Percentiles rank a stretch among this genome's conserved stretches.
These are phyloP conservation scores for Columba livia DNA, from an alignment of 2,113 vertebrate species.

Conservation along the genomic window DNA sequence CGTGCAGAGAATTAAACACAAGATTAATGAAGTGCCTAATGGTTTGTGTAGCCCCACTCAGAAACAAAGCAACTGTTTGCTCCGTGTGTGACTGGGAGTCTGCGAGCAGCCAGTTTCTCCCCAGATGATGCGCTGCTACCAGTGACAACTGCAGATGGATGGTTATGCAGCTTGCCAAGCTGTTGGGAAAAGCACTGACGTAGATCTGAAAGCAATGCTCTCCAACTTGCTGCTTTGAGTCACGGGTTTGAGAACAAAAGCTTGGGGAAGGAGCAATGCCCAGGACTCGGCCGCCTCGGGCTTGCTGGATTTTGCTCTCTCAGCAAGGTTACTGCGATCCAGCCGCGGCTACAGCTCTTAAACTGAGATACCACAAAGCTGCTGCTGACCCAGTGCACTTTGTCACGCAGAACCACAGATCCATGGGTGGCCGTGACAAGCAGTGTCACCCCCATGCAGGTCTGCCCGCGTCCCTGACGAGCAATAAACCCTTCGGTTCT, in stretches of 20 bases:
- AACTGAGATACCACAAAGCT: not conserved
- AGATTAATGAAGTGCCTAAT: conserved; percentile 49
- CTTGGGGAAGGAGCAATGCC: not conserved
- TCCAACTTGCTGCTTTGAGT: not conserved
- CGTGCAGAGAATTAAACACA: conserved; percentile 1
- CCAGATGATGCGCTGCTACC: not conserved
- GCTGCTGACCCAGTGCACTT: not conserved
- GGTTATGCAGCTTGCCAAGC: not conserved
- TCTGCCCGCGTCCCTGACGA: accelerated
- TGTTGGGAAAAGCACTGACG: not conserved
- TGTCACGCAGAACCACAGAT: not conserved
- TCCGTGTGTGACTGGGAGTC: not conserved
- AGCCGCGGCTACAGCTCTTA: not conserved
- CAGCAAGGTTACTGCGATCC: not conserved
- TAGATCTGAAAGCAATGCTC: not conserved
- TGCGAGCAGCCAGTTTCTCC: not conserved
- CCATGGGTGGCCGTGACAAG: not conserved
- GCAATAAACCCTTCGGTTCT: not conserved
- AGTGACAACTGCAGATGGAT: conserved; percentile 8
- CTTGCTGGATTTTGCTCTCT: not conserved
- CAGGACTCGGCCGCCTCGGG: not conserved
- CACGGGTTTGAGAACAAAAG: not conserved
- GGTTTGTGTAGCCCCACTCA: conserved; percentile 27
- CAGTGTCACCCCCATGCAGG: not conserved
- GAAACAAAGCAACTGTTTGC: not conserved